Evolutionary conservation across 2,888 invertebrate genomes (phyloP), one percentile per base, ranked within the genome.

Genomic region (Globia sparganii): DNA sequence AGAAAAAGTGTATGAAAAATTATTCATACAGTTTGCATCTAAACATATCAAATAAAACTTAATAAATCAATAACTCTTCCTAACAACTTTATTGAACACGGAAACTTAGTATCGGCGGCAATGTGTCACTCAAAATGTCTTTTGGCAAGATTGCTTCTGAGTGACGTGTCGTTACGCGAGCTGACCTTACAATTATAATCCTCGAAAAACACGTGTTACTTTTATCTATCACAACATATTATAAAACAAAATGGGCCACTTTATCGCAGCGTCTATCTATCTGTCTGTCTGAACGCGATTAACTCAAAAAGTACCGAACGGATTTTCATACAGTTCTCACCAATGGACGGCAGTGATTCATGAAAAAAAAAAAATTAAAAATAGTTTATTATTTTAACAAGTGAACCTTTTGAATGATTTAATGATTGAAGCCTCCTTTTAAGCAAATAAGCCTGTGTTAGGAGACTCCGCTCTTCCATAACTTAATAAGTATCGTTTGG

Each of bases 71-170:
- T 37, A 49, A 46, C 6, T 5, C 11, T 4, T n/a, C 1, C 21
- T 5, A 43, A 37, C 11, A 37, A 31, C 25, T 53, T 49, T 25
- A 49, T 53, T 34, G 25, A 34, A n/a, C 9, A 31, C 46, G 9
- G 15, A 13, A 31, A 46, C 31, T 49, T 15, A 67, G 31, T 28
- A 61, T 75, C 37, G 49, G 13, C 13, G 18, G 13, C 25, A 74
- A 75, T 37, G 31, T 62, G 49, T 75, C 61, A 59, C 31, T 78
- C n/a, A 49, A 78, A 49, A 49, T 64, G 37, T 18, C 11, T 46
- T 18, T 56, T 62, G 31, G 21, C 49, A 66, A 34, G 31, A 80
- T 56, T 46, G 61, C 43, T 21, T 4, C 34, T 31, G 25, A 80
- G 11, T 58, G 46, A 65, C 37, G 46, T 43, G 28, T 53, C 61